These are phyloP conservation scores for Deroplatys truncata DNA, from an alignment of 2,888 invertebrate genomes.

Conservation along the genomic window DNA sequence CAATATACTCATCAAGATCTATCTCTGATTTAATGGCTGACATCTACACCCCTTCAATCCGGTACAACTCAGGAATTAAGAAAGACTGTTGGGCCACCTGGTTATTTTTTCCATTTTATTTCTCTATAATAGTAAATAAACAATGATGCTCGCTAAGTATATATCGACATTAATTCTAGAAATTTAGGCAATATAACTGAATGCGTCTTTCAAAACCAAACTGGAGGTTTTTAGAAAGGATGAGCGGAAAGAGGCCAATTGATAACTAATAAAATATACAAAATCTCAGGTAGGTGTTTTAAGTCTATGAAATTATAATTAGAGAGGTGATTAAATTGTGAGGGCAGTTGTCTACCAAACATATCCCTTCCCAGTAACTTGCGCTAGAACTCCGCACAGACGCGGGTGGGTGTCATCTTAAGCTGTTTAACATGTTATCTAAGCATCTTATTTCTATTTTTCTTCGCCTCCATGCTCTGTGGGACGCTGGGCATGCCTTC, in stretches of 20 bases:
- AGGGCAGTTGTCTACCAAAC: neutral
- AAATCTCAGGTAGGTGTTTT: too few relatives aligned
- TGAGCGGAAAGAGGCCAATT: neutral
- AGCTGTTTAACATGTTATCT: neutral
- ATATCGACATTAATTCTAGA: too few relatives aligned
- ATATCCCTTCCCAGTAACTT: neutral
- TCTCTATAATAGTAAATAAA: too few relatives aligned
- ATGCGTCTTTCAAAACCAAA: neutral
- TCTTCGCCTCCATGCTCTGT: constrained; percentile 25
- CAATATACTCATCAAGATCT: too few relatives aligned
- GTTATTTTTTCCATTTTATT: too few relatives aligned
- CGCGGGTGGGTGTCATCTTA: constrained; percentile 19
- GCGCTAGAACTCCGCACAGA: constrained; percentile 23
- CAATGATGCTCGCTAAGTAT: too few relatives aligned
- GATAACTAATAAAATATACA: neutral
- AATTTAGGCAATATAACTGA: neutral
- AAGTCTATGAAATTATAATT: too few relatives aligned
- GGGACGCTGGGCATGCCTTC: constrained; percentile 20
- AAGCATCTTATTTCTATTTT: neutral
- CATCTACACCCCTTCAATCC: too few relatives aligned
- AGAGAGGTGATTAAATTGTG: neutral
- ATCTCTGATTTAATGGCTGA: too few relatives aligned
- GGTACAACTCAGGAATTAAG: too few relatives aligned
- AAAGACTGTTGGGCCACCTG: too few relatives aligned
- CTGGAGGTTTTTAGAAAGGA: neutral